Evolutionary conservation across 1,140 invertebrate genomes (phyloP), one percentile per base, ranked within the genome.

Genomic region (Hypsibius dujardini): DNA sequence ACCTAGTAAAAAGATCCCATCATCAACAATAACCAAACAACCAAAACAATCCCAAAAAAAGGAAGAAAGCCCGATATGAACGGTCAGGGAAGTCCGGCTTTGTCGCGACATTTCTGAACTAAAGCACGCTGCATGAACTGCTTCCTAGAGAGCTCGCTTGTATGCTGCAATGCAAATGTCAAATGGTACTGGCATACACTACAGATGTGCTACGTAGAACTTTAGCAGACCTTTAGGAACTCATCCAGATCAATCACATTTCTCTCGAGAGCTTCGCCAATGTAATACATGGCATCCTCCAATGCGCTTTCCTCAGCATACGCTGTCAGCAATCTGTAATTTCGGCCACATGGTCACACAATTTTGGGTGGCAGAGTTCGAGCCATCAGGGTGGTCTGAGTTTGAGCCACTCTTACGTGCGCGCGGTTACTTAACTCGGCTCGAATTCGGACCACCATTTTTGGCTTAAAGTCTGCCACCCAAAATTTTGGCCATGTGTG

Each of bases 211-310:
- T 28, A 28, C 28, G 28, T 28, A 28, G 28, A 28, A 28, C 28
- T 28, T 28, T 28, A 42, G 47, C 59, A 73, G 73, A 78, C 77
- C 77, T 96, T 96, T 71, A 98, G 83, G 82, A 96, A 99, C 60
- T 90, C 87, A 77, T 98, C 94, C 75, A 98, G 80, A 81, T 95
- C 92, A 77, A 98, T 92, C 1, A 94, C 90, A 71, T 89, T 88
- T 75, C 89, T 88, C 74, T 92, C 83, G 70, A 98, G 80, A 45
- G 91, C 95, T 82, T 98, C 92, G n/a, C 92, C 92, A 77, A 98
- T 86, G 79, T 94, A 95, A 80, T 98, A 99, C 76, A 98, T 95
- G 71, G 93, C 90, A 84, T 99, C 95, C 83, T 98, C 95, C 69
- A 90, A 87, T 12, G 95, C 92, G 75, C 94, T 91, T 82, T 98